phyloP scores from a whole-genome alignment of 2,888 invertebrate species.

The Orchesella flavescens region DNA sequence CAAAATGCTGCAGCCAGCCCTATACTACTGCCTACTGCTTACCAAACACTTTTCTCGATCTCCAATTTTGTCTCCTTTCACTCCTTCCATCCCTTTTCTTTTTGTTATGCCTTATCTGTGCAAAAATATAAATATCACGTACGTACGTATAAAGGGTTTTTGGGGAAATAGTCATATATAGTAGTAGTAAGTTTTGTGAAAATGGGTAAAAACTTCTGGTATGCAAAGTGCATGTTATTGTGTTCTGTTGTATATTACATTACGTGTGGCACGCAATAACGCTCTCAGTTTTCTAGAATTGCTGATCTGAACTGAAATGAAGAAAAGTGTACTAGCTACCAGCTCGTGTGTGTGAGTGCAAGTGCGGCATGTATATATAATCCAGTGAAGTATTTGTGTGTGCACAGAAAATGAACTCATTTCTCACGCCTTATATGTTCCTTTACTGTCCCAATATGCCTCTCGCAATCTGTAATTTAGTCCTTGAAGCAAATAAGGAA shows the following conservation, averaged over 20 bases:
- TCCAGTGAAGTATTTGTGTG: no score
- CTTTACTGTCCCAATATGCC: not conserved
- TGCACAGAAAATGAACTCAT: conserved; percentile 47
- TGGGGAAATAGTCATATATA: no score
- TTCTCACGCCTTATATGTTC: conserved; percentile 40
- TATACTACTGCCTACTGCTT: not conserved
- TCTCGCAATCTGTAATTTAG: conserved; percentile 31
- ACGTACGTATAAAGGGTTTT: not conserved
- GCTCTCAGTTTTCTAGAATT: conserved; percentile 7
- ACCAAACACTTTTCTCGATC: conserved; percentile 3
- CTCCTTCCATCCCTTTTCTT: not conserved
- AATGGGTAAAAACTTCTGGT: conserved; percentile 37
- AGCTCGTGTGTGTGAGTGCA: not conserved
- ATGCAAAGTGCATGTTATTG: conserved; percentile 38
- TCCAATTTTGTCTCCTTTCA: conserved; percentile 21
- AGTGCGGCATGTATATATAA: not conserved
- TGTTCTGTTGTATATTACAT: conserved; percentile 25
- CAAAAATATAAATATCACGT: conserved; percentile 24
- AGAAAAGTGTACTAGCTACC: not conserved
- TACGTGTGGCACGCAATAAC: not conserved
- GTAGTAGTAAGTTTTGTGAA: not conserved
- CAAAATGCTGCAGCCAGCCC: not conserved
- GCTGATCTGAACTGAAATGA: conserved; percentile 3
- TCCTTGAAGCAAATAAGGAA: conserved; percentile 28
- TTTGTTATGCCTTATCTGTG: conserved; percentile 34